phyloP scores from a whole-genome alignment of 2,797 vertebrate species.

The Gymnocypris eckloni region DNA sequence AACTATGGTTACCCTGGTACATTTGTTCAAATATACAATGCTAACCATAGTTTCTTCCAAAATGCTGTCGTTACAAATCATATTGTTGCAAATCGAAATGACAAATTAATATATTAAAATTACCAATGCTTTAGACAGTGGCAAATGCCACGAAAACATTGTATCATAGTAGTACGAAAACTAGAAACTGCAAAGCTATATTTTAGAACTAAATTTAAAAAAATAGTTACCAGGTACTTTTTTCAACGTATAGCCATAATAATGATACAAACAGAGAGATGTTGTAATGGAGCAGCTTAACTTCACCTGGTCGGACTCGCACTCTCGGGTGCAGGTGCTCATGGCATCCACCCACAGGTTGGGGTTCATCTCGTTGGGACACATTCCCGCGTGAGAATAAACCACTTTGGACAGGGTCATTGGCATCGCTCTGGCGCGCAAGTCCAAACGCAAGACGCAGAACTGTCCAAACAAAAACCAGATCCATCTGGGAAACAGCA shows the following conservation, averaged over 20 bases:
- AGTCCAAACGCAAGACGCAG: conserved; percentile 74
- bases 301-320: conserved; percentile 93
- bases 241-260: not conserved
- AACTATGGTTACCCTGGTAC: not conserved
- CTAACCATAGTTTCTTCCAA: not conserved
- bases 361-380: conserved; percentile 98
- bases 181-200: not conserved
- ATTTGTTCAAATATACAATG: not conserved
- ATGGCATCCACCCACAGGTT: conserved; percentile 99
- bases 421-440: conserved; percentile 73
- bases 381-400: conserved; percentile 95
- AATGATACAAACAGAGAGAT: not conserved
- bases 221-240: not conserved
- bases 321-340: conserved; percentile 97
- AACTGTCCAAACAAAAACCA: conserved; percentile 83
- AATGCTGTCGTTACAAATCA: not conserved
- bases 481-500: conserved; percentile 85
- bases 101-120: not conserved
- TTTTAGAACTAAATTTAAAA: not conserved
- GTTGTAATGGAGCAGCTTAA: not conserved
- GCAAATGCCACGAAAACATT: not conserved
- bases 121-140: not conserved
- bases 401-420: conserved; percentile 85
- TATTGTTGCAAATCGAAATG: not conserved
- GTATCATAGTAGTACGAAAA: not conserved